Percentiles rank a stretch among this genome's conserved stretches.
Evolutionary conservation across 1,140 invertebrate genomes (phyloP).

Genomic region (Heliconius eleuchia): DNA sequence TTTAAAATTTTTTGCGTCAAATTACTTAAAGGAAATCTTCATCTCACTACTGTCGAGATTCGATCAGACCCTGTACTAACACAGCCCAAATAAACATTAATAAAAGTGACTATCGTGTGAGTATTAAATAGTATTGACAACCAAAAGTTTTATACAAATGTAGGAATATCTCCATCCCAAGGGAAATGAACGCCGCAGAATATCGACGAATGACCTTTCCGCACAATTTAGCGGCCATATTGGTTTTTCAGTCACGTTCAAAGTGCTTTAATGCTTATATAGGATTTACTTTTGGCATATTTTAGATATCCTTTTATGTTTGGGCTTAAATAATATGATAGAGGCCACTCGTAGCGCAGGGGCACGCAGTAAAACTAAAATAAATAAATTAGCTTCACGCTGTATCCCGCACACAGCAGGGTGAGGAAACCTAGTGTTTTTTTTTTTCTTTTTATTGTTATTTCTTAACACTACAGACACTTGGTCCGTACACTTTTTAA

Average conservation of each 20-base stretch:
- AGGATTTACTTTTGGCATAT: neutral
- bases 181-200: conserved; percentile 30
- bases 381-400: too few relatives aligned
- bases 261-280: conserved; percentile 19
- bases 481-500: too few relatives aligned
- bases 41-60: too few relatives aligned
- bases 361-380: too few relatives aligned
- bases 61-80: too few relatives aligned
- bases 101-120: neutral
- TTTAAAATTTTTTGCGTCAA: too few relatives aligned
- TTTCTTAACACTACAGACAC: too few relatives aligned
- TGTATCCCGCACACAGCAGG: too few relatives aligned
- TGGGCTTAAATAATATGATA: neutral
- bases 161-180: conserved; percentile 19
- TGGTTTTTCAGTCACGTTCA: conserved; percentile 30
- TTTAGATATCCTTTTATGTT: neutral
- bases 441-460: too few relatives aligned
- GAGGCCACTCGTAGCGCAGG: too few relatives aligned
- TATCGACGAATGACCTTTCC: conserved; percentile 35
- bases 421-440: too few relatives aligned
- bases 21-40: too few relatives aligned
- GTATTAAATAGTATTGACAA: neutral
- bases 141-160: neutral
- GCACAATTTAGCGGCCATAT: conserved; percentile 30
- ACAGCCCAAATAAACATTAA: neutral